A percentile compares a stretch with the other conserved stretches of the same genome.
phyloP scores from a whole-genome alignment of 2,113 vertebrate genomes.

The Scopus umbretta region DNA sequence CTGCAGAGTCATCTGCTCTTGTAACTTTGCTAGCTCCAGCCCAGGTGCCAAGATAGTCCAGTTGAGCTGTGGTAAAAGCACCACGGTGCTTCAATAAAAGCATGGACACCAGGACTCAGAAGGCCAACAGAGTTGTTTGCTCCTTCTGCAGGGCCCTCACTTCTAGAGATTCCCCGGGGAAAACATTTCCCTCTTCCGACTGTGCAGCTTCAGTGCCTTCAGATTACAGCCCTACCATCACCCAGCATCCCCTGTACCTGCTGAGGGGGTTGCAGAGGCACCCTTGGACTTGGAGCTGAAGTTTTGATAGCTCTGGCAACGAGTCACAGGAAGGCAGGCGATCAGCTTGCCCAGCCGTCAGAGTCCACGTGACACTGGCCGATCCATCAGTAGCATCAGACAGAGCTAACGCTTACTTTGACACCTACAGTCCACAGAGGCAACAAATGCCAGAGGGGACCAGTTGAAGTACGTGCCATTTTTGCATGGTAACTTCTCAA shows the following conservation, averaged over 20 bases:
- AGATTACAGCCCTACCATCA: neutral
- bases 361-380: neutral
- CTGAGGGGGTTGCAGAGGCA: neutral
- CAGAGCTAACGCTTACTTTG: neutral
- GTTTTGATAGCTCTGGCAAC: neutral
- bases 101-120: neutral
- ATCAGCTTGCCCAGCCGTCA: neutral
- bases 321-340: neutral
- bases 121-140: neutral
- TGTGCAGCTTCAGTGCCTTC: accelerated
- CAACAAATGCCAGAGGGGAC: neutral
- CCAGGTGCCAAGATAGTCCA: neutral
- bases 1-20: neutral
- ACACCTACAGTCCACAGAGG: neutral
- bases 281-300: neutral
- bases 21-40: neutral
- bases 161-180: neutral
- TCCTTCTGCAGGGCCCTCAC: neutral
- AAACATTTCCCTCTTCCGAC: neutral
- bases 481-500: neutral
- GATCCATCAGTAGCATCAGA: neutral
- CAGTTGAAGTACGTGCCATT: neutral
- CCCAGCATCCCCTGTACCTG: neutral
- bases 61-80: neutral
- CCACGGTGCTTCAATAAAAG: neutral